Conservation (phyloP, 1,140 invertebrate genomes). For the Aphaenogaster floridana region DNA sequence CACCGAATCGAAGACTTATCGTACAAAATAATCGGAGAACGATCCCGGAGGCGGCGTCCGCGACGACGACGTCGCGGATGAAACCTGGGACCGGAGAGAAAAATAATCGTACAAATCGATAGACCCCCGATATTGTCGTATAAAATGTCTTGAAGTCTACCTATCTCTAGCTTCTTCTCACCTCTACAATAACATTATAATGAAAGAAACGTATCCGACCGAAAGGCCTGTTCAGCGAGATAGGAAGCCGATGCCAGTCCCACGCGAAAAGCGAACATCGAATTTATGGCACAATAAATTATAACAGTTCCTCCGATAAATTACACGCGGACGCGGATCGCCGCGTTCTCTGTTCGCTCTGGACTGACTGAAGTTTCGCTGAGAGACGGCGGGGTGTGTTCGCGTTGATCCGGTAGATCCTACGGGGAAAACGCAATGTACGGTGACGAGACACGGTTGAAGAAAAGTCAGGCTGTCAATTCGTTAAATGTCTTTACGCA, state of each 20-base stretch:
- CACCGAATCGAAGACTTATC: conserved; percentile 22
- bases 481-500: conserved; percentile 54
- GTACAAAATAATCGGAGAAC: conserved; percentile 35
- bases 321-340: conserved; percentile 63
- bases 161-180: conserved; percentile 62
- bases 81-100: background rate
- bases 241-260: conserved; percentile 69
- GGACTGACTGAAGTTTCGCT: conserved; percentile 62
- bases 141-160: conserved; percentile 68
- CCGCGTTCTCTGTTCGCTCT: conserved; percentile 50
- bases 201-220: conserved; percentile 43
- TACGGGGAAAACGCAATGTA: background rate
- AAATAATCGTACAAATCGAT: conserved; percentile 34
- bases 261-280: conserved; percentile 62
- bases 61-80: background rate
- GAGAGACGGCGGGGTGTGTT: conserved; percentile 44
- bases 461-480: conserved; percentile 49
- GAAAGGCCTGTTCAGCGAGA: conserved; percentile 52
- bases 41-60: background rate
- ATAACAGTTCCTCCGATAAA: conserved; percentile 68
- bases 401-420: background rate
- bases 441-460: conserved; percentile 1
- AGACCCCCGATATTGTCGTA: conserved; percentile 48
- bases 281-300: conserved; percentile 81
- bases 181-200: conserved; percentile 29